A percentile compares a stretch with the other conserved stretches of the same genome.
These are phyloP conservation scores for Plutella xylostella DNA, from an alignment of 2,888 invertebrate genomes.

Conservation along the genomic window DNA sequence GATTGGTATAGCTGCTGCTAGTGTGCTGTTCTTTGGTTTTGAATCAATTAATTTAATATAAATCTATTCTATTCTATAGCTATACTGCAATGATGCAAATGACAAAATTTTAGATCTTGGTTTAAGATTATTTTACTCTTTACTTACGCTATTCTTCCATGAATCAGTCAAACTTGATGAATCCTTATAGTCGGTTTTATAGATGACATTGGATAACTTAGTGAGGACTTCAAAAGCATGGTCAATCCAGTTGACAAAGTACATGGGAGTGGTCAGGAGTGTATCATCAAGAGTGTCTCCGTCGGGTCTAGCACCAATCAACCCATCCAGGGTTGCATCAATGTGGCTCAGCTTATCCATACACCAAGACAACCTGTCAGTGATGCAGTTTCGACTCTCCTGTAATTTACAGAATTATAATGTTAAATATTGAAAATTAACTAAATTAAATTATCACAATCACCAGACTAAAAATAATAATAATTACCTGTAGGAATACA, in stretches of 20 bases:
- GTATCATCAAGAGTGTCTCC: slow-evolving; percentile 28
- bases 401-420: slow-evolving; percentile 17
- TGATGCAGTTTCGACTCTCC: slow-evolving; percentile 48
- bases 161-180: slow-evolving; percentile 24
- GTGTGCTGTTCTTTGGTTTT: no score
- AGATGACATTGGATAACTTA: slow-evolving; percentile 39
- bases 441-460: neutral
- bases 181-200: slow-evolving; percentile 38
- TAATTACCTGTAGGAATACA: slow-evolving; percentile 34
- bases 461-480: neutral
- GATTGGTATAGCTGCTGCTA: no score
- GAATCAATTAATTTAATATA: no score
- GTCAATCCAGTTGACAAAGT: slow-evolving; percentile 64
- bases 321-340: slow-evolving; percentile 28
- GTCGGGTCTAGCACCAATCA: slow-evolving; percentile 9
- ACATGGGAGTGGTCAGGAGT: slow-evolving; percentile 39
- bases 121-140: neutral
- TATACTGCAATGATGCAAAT: no score
- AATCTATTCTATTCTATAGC: no score
- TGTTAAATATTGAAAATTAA: neutral
- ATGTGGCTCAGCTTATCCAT: slow-evolving; percentile 35
- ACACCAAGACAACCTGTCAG: slow-evolving; percentile 54
- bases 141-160: slow-evolving; percentile 45
- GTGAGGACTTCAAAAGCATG: slow-evolving; percentile 51
- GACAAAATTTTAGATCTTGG: no score